phyloP scores from a whole-genome alignment of 2,888 invertebrate genomes.

The Coremacera marginata region DNA sequence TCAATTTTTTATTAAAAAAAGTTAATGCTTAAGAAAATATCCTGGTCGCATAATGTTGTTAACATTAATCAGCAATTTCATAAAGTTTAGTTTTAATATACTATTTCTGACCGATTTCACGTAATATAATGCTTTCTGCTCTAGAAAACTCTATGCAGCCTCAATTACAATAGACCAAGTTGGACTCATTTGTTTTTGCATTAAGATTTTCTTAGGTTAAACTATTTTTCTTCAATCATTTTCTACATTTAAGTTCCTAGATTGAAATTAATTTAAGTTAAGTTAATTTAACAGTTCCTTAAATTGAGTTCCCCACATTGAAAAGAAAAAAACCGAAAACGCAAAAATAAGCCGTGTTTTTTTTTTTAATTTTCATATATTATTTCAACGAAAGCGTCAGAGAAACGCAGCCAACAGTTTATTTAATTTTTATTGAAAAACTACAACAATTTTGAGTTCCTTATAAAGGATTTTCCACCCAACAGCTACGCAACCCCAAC shows the following conservation, averaged over 20 bases:
- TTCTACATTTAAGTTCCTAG: constrained; percentile 24
- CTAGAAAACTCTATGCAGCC: too few species aligned
- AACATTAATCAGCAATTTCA: too few species aligned
- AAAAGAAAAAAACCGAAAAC: constrained; percentile 28
- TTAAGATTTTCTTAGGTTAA: background rate
- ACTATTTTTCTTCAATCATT: background rate
- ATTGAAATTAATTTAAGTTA: constrained; percentile 54
- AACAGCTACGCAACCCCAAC: background rate
- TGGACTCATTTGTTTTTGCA: background rate
- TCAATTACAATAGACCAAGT: too few species aligned
- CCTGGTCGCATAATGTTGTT: too few species aligned
- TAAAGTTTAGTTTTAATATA: too few species aligned
- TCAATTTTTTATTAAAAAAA: too few species aligned
- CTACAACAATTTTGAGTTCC: constrained; percentile 19
- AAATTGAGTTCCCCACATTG: constrained; percentile 61
- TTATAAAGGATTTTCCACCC: constrained; percentile 21
- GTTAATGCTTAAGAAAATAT: too few species aligned
- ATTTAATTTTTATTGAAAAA: constrained; percentile 6
- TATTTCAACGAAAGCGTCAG: constrained; percentile 29
- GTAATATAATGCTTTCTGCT: too few species aligned
- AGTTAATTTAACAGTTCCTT: constrained; percentile 66
- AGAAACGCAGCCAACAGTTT: constrained; percentile 26
- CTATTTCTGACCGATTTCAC: too few species aligned
- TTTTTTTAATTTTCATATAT: constrained; percentile 28
- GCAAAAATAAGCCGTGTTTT: background rate